These are phyloP conservation scores for Phytoseiulus persimilis DNA, from an alignment of 2,888 invertebrate genomes.

Conservation along the genomic window DNA sequence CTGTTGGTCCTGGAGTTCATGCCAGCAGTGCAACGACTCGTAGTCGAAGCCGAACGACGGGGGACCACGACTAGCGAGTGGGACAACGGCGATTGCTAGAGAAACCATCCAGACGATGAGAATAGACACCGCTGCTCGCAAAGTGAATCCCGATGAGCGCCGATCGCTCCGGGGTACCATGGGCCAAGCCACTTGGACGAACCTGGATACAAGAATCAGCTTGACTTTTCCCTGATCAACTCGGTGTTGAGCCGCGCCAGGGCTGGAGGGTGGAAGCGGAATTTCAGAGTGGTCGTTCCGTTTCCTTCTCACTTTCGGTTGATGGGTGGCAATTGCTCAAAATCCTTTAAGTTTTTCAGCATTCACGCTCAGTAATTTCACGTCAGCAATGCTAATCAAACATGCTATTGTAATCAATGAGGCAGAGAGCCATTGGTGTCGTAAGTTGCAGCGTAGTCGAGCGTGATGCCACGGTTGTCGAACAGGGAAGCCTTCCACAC, in stretches of 20 bases:
- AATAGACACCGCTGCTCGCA: constrained; percentile 11
- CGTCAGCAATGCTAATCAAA: not conserved
- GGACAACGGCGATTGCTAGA: constrained; percentile 7
- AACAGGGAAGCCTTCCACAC: too few relatives aligned
- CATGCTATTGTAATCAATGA: not conserved
- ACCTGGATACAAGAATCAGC: not conserved
- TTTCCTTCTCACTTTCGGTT: too few relatives aligned
- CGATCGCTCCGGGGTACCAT: not conserved
- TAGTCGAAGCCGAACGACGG: constrained; percentile 20
- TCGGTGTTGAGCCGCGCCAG: too few relatives aligned
- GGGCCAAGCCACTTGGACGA: constrained; percentile 32
- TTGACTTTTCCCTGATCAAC: too few relatives aligned
- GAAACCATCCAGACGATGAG: constrained; percentile 19
- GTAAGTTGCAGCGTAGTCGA: not conserved
- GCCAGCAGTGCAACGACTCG: constrained; percentile 28
- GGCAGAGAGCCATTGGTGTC: not conserved
- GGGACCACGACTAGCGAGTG: constrained; percentile 13
- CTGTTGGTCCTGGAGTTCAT: constrained; percentile 15
- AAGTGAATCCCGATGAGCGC: constrained; percentile 8
- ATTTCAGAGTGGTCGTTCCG: too few relatives aligned
- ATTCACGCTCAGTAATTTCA: not conserved
- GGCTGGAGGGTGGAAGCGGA: too few relatives aligned
- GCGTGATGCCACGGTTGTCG: not conserved
- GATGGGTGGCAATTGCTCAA: too few relatives aligned
- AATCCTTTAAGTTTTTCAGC: not conserved